Evolutionary conservation across 2,888 invertebrate genomes (phyloP), one percentile per base, ranked within the genome.

Genomic region (Pachymerium ferrugineum): DNA sequence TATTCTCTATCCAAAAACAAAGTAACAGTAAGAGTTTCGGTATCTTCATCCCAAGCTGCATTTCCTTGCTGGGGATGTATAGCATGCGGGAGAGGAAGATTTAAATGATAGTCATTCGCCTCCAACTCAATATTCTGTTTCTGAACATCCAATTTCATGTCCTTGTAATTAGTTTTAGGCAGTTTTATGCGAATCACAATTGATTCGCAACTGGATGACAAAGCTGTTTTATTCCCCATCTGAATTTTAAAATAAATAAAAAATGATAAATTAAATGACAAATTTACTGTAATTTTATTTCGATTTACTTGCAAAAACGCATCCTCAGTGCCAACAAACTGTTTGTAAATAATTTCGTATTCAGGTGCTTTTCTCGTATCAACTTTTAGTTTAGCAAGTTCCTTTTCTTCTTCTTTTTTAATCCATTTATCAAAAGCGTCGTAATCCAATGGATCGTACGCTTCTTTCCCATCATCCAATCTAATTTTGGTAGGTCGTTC

Each of bases 191-290:
- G 86, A 28, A 96, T 85, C n/a, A 93, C 86, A 83, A 96, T 88
- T 81, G 92, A 90, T 82, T 96, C 95, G 83, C 94, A 94, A 80
- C 93, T 93, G 2, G 92, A 87, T 0, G 92, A 89, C 1, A 88
- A 85, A 19, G 90, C 88, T 0, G 90, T 91, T 81, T 92, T 93
- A 75, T 89, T 88, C 0, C 91, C 89, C 86, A 94, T 90, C 90
- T 92, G 84, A n/a, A n/a, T n/a, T n/a, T n/a, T n/a, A n/a, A n/a
- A n/a, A n/a, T n/a, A n/a, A n/a, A n/a, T n/a, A n/a, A n/a, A n/a
- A n/a, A n/a, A n/a, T n/a, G n/a, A n/a, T 74, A 14, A 67, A 33
- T 10, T n/a, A 14, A 33, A 30, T 28, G 10, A 75, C 10, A 10
- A 67, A 22, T 67, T 16, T 67, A 22, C 16, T 6, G 3, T 16